Evolutionary conservation across 2,888 invertebrate species (phyloP), one percentile per base, ranked within the genome.

Genomic region (Campoletis raptor): DNA sequence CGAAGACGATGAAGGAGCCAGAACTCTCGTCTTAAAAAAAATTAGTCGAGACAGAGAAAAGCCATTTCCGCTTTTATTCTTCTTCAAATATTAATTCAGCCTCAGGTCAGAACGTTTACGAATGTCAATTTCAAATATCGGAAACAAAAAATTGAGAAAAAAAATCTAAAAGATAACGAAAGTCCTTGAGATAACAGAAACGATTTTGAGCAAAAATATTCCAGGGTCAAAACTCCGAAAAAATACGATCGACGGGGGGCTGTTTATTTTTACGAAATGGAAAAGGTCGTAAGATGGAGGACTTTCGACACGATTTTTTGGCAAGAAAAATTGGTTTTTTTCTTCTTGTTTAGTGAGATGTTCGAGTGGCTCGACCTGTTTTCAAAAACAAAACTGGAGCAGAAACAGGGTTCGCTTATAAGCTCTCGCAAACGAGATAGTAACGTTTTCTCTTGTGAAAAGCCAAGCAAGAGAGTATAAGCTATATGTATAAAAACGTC

Each of bases 401-500:
- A 78, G 66, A 70, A 40, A 78, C 37, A 48, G 45, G 36, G 45
- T 45, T 85, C 42, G 45, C 21, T 7, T 54, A 80, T 64, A 64
- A 77, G 67, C 67, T 78, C 37, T 80, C 40, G 67, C 45, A 70
- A 42, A 67, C 66, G 66, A 73, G 85, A 81, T 24, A 69, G 77
- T 78, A 81, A 81, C 81, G 67, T 85, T 78, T 85, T 85, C 66
- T 57, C 77, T 78, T 78, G 61, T 54, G 61, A 69, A 61, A 61
- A 80, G 79, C 61, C 42, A 70, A 30, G 70, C 21, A 24, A 57
- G 67, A 79, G 64, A 36, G 12, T 12, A 42, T 45, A 48, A 36
- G 66, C 54, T 36, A 45, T 12, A n/a, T 54, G 5, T 30, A 76
- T 15, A 45, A 30, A 18, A 42, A 9, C n/a, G 80, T 72, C 24